Conservation (phyloP, 2,888 invertebrate genomes). For the Sinodicranocentrus sp. region DNA sequence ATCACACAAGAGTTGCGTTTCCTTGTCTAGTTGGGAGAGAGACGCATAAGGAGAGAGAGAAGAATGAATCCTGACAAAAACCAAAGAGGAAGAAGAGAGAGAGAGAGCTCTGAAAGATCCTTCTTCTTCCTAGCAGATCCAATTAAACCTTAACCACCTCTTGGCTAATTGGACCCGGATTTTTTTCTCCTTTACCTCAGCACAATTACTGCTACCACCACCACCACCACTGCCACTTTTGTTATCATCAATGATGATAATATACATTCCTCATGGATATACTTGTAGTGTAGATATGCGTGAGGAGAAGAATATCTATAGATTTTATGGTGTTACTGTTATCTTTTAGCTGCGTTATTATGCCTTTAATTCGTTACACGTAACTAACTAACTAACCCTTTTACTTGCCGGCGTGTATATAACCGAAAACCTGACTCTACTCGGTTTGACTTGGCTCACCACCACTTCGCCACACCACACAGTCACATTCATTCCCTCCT, state of each 20-base stretch:
- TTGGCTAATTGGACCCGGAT: constrained; percentile 72
- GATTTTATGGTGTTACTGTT: constrained; percentile 39
- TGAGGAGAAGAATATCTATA: background rate
- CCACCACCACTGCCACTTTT: constrained; percentile 53
- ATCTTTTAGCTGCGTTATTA: constrained; percentile 58
- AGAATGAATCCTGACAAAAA: constrained; percentile 64
- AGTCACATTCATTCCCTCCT: constrained; percentile 47
- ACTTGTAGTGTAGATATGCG: background rate
- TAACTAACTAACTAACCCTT: constrained; percentile 53
- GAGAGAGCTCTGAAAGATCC: constrained; percentile 59
- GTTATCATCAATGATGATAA: constrained; percentile 59
- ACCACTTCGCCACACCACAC: constrained; percentile 39
- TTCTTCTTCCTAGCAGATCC: constrained; percentile 62
- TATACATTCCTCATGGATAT: constrained; percentile 38
- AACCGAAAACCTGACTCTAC: background rate
- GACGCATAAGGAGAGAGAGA: constrained; percentile 13
- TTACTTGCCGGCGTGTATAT: constrained; percentile 1
- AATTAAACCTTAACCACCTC: constrained; percentile 69
- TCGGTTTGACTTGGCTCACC: constrained; percentile 45
- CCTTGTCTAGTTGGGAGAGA: background rate
- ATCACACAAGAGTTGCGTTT: constrained; percentile 28
- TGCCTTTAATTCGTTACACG: constrained; percentile 60
- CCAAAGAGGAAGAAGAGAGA: constrained; percentile 51
- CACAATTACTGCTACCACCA: constrained; percentile 71
- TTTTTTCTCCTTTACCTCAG: constrained; percentile 70